These are phyloP conservation scores for Drosophila triauraria DNA, from an alignment of 1,140 invertebrate genomes.

Conservation along the genomic window DNA sequence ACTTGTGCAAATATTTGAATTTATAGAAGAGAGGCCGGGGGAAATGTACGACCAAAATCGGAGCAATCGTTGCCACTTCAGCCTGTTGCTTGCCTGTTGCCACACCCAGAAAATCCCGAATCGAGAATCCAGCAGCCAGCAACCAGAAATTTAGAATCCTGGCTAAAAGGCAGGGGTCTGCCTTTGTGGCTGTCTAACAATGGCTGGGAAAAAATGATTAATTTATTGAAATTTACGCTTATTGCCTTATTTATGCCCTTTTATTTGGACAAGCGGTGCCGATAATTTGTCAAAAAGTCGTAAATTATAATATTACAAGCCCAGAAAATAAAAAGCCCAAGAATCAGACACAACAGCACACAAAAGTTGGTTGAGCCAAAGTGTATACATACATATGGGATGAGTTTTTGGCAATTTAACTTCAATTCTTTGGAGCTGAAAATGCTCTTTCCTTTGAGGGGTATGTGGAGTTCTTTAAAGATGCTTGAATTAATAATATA, in stretches of 20 bases:
- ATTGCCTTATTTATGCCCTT: slow-evolving; percentile 76
- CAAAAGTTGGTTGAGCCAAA: not conserved
- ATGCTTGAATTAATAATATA: not conserved
- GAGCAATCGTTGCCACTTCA: slow-evolving; percentile 40
- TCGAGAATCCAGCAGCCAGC: not conserved
- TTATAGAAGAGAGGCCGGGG: slow-evolving; percentile 31
- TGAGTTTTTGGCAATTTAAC: not conserved
- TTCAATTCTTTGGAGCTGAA: not conserved
- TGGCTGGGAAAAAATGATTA: slow-evolving; percentile 62
- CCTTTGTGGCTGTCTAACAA: slow-evolving; percentile 47
- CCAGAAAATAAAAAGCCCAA: not conserved
- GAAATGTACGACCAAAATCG: slow-evolving; percentile 37
- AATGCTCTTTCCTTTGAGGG: not conserved
- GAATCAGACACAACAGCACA: slow-evolving; percentile 16
- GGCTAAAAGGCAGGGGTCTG: not conserved
- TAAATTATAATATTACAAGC: slow-evolving; percentile 75
- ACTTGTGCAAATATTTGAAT: slow-evolving; percentile 72
- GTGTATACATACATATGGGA: not conserved
- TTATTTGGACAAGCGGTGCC: slow-evolving; percentile 72
- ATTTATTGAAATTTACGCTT: slow-evolving; percentile 82
- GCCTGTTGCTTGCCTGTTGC: slow-evolving; percentile 37
- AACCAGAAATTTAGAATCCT: slow-evolving; percentile 2
- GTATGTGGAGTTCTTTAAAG: not conserved
- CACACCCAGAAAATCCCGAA: slow-evolving; percentile 21
- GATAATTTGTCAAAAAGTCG: slow-evolving; percentile 82